Percentiles rank a stretch among this genome's conserved stretches.
These are phyloP conservation scores for Halcyon malimbica DNA, from an alignment of 2,113 vertebrate genomes.

Conservation along the genomic window DNA sequence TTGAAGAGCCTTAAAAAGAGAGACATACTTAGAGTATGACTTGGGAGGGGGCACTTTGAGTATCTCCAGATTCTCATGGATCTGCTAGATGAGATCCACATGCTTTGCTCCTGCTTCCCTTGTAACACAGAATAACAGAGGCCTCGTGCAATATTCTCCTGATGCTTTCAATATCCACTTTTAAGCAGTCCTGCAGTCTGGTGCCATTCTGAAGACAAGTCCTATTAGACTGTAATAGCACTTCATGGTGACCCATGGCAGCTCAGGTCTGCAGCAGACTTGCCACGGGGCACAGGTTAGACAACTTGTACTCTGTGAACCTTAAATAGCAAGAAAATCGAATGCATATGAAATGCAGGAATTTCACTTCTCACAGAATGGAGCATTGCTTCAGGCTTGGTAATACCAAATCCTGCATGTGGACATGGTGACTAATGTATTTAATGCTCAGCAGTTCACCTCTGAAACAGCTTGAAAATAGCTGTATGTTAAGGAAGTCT, in stretches of 20 bases:
- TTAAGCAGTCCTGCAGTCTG: background rate
- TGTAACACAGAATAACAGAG: background rate
- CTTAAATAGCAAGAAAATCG: background rate
- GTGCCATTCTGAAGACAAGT: background rate
- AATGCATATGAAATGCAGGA: background rate
- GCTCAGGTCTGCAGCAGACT: background rate
- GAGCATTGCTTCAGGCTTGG: background rate
- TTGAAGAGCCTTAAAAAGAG: background rate
- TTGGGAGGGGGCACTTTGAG: background rate
- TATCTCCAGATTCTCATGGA: background rate
- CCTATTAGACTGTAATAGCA: background rate
- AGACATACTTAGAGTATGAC: background rate
- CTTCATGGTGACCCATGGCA: rapidly evolving
- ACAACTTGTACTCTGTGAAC: background rate
- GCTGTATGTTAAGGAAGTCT: background rate
- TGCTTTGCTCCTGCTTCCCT: background rate
- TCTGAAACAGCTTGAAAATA: background rate
- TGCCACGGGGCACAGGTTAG: background rate
- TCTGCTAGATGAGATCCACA: background rate
- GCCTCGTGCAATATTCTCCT: background rate
- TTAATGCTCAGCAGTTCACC: background rate
- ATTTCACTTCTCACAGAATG: background rate
- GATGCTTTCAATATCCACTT: background rate
- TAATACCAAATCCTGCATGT: background rate
- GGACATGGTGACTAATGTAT: background rate